Base-by-base conservation (phyloP, 2,797 vertebrate species). In the Enteromius fasciolatus region DNA sequence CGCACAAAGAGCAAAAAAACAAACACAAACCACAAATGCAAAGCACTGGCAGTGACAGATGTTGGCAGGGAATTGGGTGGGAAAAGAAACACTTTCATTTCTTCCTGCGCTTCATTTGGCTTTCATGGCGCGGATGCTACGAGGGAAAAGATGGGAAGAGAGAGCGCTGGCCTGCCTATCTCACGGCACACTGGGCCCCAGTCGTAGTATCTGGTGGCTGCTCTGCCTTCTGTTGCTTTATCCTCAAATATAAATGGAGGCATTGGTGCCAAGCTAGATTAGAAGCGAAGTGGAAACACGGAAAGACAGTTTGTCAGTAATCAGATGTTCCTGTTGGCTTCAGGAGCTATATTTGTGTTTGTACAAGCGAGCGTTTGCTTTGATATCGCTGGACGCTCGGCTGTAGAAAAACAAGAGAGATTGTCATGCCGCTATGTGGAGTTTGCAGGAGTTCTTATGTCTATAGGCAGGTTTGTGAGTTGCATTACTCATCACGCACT, bases 261-360 rank as follows among this genome's bases (percentile, higher is more conserved):
- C 89, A 91, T 91, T 92, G 90, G 90, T 93, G 93, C 92, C 93
- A 93, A 90, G 86, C 84, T 78, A 94, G 92, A 95, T 95, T 93
- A 93, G 91, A 94, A 89, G 89, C 86, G 89, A 90, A 82, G 84
- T 83, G 86, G 86, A 89, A 90, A 86, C 91, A 83, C 84, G 88
- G 83, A 90, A 87, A 87, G 88, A 90, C 90, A 92, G 92, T 84
- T 92, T 92, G 91, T 91, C 90, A 90, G 90, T 94, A 95, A 94
- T 94, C 94, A 95, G 92, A 92, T 90, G 79, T 76, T 72, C 23
- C 33, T 61, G 8, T 46, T 46, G 82, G 66, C 39, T 76, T 41
- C n/a, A 50, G 36, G 33, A 57, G 46, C 31, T 78, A 48, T 83
- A 33, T 82, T 67, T 72, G 59, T 44, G 36, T 48, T 61, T 77